phyloP scores from a whole-genome alignment of 2,113 vertebrate genomes.

The Chloroceryle aenea region DNA sequence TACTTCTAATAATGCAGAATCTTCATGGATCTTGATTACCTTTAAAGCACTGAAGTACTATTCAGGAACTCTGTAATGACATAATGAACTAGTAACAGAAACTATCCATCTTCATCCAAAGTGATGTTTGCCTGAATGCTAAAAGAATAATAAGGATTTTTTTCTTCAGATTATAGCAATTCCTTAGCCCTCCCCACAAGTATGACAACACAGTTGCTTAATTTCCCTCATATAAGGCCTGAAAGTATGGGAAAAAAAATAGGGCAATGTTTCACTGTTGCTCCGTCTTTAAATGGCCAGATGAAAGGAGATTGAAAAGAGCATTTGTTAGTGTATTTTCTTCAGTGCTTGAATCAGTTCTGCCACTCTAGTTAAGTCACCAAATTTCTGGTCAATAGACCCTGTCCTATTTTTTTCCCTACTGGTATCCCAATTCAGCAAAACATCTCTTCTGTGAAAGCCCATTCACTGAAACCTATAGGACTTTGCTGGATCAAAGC shows the following conservation, averaged over 20 bases:
- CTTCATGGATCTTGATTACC: neutral
- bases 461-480: neutral
- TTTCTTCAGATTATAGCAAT: neutral
- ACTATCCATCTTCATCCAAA: neutral
- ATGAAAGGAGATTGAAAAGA: neutral
- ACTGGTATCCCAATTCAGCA: neutral
- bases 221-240: neutral
- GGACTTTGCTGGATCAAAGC: neutral
- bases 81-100: neutral
- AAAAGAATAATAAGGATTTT: neutral
- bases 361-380: neutral
- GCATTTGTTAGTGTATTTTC: neutral
- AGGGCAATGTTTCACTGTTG: neutral
- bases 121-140: neutral
- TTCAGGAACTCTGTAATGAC: neutral
- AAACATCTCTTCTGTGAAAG: neutral
- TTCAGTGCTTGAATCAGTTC: neutral
- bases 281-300: neutral
- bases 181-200: neutral
- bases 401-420: neutral
- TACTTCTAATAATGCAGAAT: neutral
- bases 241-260: neutral
- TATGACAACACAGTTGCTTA: neutral
- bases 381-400: neutral
- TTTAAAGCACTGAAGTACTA: neutral